Evolutionary conservation across 1,140 invertebrate genomes (phyloP).

Genomic region (Zelostemma sp.): DNA sequence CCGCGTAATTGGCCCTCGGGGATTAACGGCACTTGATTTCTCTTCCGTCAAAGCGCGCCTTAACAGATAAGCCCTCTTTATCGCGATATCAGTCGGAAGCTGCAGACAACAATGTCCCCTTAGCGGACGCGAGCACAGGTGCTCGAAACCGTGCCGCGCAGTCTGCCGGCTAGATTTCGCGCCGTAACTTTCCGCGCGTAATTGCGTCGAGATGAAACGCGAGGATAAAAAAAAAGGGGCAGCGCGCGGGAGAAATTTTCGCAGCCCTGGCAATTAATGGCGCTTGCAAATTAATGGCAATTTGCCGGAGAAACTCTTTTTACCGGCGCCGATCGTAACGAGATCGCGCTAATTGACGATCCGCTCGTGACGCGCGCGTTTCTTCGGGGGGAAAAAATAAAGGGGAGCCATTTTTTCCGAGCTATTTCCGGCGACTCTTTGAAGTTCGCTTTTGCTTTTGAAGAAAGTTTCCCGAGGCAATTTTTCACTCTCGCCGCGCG

Average conservation of each 20-base stretch:
- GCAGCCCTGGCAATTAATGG: conserved; percentile 45
- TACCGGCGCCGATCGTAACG: conserved; percentile 39
- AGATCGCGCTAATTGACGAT: conserved; percentile 36
- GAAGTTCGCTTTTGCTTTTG: background rate
- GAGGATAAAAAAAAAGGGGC: conserved; percentile 18
- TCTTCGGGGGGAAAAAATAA: conserved; percentile 6
- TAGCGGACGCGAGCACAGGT: background rate
- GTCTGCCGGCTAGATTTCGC: background rate
- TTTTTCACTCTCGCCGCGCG: too few species aligned
- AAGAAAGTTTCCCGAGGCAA: too few species aligned
- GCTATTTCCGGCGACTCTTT: background rate
- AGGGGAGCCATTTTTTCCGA: background rate
- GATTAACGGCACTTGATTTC: background rate
- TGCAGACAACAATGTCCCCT: conserved; percentile 2
- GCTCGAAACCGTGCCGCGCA: background rate
- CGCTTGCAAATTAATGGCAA: conserved; percentile 46
- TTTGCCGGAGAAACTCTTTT: conserved; percentile 49
- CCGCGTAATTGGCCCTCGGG: too few species aligned
- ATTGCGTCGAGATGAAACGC: background rate
- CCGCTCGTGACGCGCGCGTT: conserved; percentile 19
- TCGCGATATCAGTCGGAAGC: background rate
- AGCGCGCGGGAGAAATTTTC: conserved; percentile 34
- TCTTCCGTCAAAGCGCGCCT: background rate
- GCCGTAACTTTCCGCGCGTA: conserved; percentile 1
- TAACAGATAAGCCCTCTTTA: background rate